Evolutionary conservation across 2,888 invertebrate genomes (phyloP), one percentile per base, ranked within the genome.

Genomic region (Phyllotreta striolata): DNA sequence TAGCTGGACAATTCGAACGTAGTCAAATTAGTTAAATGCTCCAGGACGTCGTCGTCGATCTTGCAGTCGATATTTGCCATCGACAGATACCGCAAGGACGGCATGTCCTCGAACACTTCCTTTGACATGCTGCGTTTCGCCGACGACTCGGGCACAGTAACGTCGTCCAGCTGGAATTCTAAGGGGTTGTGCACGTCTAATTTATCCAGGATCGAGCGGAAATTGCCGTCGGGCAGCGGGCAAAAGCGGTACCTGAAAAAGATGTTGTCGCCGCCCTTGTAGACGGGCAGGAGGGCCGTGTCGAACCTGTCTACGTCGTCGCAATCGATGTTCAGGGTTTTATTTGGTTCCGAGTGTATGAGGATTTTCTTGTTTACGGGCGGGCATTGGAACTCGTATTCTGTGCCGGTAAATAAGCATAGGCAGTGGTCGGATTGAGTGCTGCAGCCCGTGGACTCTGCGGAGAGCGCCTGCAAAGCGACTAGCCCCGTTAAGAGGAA

Each of bases 221-320:
- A 84, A 0, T 82, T 80, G 1, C 76, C 71, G 1, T 73, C 69
- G n/a, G 86, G 86, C 64, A 86, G 69, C 0, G 86, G 86, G 70
- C 87, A 87, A 72, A 83, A 83, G 72, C 82, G 83, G 72, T 87
- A 83, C 67, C 79, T 82, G 73, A 86, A 83, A 35, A 82, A 82
- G 67, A 84, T 81, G 65, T 84, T 79, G 68, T 76, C 75, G 63
- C 83, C 83, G 71, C 83, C 80, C 77, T 83, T 82, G 12, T 79
- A 63, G 76, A 83, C 82, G 69, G 85, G 84, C 70, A 86, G 73
- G 68, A 83, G 80, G 62, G 76, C 79, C 67, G 84, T 82, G 71
- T 85, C 82, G 60, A 70, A 71, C 4, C 43, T 39, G 34, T 62
- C 47, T 12, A 66, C 55, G 3, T 62, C 46, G 2, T 35, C 8